These are phyloP conservation scores for Pipra filicauda DNA, from an alignment of 2,113 vertebrate genomes.

Conservation along the genomic window DNA sequence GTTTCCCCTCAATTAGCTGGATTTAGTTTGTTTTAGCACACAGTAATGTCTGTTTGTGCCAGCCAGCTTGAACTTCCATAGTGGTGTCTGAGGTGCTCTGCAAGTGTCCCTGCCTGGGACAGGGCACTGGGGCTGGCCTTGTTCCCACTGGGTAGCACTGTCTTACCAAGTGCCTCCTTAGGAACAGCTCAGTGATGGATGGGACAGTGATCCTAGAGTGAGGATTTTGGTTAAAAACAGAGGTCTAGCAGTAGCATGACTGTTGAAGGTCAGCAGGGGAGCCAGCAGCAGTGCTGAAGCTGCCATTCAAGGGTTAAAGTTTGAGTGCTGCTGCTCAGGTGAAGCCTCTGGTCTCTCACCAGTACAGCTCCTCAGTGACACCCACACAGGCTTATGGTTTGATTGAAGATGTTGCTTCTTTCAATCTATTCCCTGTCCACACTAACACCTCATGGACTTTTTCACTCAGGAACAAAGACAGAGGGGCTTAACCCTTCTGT, in stretches of 20 bases:
- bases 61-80: not conserved
- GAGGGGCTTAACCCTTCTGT: slow-evolving; percentile 75
- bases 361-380: slow-evolving; percentile 55
- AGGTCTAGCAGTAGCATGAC: not conserved
- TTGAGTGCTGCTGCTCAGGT: slow-evolving; percentile 46
- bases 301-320: slow-evolving; percentile 47
- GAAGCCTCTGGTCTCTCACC: slow-evolving; percentile 60
- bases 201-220: not conserved
- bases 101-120: not conserved
- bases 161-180: not conserved
- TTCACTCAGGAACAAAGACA: slow-evolving; percentile 71
- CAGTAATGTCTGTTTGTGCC: not conserved
- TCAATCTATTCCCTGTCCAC: slow-evolving; percentile 25
- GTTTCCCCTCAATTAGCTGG: not conserved
- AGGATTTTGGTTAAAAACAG: not conserved
- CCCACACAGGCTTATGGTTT: slow-evolving; percentile 38
- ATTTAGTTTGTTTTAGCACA: not conserved
- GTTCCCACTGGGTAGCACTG: not conserved
- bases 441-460: slow-evolving; percentile 45
- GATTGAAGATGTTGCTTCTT: slow-evolving; percentile 69
- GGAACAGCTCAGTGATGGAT: fast-evolving
- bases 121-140: fast-evolving
- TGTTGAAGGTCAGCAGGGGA: not conserved
- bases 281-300: not conserved
- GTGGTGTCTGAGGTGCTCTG: not conserved